phyloP scores from a whole-genome alignment of 2,888 invertebrate species.

The Xylocampa areola region DNA sequence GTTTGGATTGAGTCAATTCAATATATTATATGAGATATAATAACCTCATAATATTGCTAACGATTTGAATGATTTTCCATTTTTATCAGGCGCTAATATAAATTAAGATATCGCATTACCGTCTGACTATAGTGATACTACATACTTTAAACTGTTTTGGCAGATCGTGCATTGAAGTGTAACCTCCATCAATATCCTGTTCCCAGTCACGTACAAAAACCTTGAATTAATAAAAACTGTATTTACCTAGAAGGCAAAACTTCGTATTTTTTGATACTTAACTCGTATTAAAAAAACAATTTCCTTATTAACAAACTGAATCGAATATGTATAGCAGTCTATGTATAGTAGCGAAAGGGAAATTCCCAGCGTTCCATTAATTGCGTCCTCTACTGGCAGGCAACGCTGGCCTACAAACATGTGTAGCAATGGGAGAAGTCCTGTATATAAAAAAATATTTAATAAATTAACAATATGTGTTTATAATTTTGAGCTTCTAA shows the following conservation, averaged over 20 bases:
- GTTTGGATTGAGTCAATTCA: no score
- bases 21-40: no score
- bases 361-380: constrained; percentile 11
- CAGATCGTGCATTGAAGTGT: constrained; percentile 68
- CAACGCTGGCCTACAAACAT: no score
- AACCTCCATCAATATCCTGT: constrained; percentile 68
- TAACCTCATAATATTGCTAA: no score
- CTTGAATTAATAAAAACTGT: constrained; percentile 35
- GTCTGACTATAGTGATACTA: constrained; percentile 66
- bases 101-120: constrained; percentile 68
- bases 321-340: constrained; percentile 22
- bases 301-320: constrained; percentile 47
- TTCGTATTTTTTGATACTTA: constrained; percentile 35
- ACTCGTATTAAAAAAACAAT: constrained; percentile 19
- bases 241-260: constrained; percentile 10
- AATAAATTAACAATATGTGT: no score
- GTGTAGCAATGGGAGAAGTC: no score
- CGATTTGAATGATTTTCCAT: no score
- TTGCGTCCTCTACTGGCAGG: no score
- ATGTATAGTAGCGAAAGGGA: constrained; percentile 1
- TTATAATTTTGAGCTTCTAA: no score
- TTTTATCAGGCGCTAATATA: constrained; percentile 57
- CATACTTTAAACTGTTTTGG: constrained; percentile 79
- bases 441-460: no score
- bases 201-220: constrained; percentile 60